Percentiles rank a stretch among this genome's conserved stretches.
phyloP scores from a whole-genome alignment of 2,888 invertebrate species.

The Serripes groenlandicus region DNA sequence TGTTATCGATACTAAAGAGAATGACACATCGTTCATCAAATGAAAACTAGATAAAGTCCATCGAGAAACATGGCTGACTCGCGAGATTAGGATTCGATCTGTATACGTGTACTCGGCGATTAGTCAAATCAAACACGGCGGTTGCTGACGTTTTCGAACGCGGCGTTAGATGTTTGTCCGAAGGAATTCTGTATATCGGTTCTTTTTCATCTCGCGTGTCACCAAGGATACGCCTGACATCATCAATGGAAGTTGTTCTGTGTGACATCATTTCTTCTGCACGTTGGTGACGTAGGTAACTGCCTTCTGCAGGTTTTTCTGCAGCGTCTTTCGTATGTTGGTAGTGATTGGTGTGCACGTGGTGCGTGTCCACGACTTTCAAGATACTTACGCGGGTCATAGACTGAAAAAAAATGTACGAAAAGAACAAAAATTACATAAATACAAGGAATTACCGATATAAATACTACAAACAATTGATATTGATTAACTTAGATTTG shows the following conservation, averaged over 20 bases:
- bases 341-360: conserved; percentile 36
- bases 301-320: neutral
- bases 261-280: conserved; percentile 33
- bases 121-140: conserved; percentile 37
- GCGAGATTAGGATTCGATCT: conserved; percentile 35
- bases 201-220: conserved; percentile 25
- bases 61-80: conserved; percentile 11
- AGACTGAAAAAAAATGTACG: neutral
- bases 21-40: too few species aligned
- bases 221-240: conserved; percentile 37
- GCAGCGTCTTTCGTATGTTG: conserved; percentile 13
- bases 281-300: conserved; percentile 12
- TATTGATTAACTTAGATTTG: too few species aligned
- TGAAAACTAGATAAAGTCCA: conserved; percentile 28
- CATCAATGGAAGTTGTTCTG: neutral
- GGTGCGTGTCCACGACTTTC: conserved; percentile 1
- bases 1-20: too few species aligned
- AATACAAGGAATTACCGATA: too few species aligned
- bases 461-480: too few species aligned
- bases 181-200: conserved; percentile 33
- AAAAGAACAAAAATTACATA: too few species aligned
- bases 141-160: conserved; percentile 37
- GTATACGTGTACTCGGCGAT: conserved; percentile 24
- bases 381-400: neutral
- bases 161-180: neutral